Evolutionary conservation across 2,797 vertebrate species (phyloP).

Genomic region (Xerus rutilus): DNA sequence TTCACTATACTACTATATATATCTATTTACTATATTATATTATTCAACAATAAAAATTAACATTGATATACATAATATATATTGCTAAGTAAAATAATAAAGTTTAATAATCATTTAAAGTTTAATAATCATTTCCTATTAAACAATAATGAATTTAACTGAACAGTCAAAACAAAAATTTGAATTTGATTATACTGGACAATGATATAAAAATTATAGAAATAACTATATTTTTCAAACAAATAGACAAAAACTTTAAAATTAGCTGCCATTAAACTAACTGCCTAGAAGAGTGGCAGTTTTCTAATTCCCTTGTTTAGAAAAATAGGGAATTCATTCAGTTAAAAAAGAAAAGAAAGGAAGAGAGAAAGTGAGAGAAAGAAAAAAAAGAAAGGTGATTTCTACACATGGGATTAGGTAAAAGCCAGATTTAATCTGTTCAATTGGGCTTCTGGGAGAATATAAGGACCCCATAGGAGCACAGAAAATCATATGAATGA

Average conservation of each 20-base stretch:
- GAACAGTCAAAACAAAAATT: conserved; percentile 50
- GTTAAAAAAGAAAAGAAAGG: not conserved
- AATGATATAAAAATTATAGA: not conserved
- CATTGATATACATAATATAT: accelerated
- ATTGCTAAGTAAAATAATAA: conserved; percentile 29
- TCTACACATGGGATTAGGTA: not conserved
- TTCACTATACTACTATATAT: too few relatives aligned
- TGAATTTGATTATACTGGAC: not conserved
- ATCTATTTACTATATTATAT: not conserved
- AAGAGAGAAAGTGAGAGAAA: not conserved
- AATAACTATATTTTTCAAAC: not conserved
- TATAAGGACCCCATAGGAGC: not conserved
- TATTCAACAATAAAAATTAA: not conserved
- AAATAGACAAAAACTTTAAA: not conserved
- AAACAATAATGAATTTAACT: conserved; percentile 30
- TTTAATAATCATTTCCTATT: not conserved
- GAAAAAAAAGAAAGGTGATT: not conserved
- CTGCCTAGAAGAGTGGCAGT: not conserved
- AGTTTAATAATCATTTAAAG: not conserved
- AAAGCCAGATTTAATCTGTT: not conserved
- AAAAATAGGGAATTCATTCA: not conserved
- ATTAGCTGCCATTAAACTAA: not conserved
- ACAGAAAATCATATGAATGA: not conserved
- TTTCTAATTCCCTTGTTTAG: conserved; percentile 7
- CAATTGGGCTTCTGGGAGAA: not conserved